Evolutionary conservation across 2,797 vertebrate genomes (phyloP), one percentile per base, ranked within the genome.

Genomic region (Syncerus caffer): DNA sequence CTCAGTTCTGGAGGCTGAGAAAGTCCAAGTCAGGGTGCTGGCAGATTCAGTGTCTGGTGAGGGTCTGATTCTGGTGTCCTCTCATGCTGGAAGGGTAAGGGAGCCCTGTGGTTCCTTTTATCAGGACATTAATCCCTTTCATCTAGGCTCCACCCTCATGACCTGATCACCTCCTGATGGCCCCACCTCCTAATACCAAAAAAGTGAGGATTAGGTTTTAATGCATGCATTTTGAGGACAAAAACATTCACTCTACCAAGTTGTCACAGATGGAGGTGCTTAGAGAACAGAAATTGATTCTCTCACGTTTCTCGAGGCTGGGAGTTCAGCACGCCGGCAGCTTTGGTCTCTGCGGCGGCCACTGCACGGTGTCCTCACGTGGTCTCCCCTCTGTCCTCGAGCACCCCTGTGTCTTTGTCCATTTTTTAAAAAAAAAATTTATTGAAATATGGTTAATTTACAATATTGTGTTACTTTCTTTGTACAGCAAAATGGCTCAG

Each of bases 281-380:
- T 42, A 74, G 11, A 74, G 67, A 25, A 74, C 38, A 74, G 11
- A 74, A 74, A 7, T 42, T 6, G 2, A 27, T 58, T 58, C 12
- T 58, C 57, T 58, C 11, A 58, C 25, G 12, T 4, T 25, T 58
- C 57, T 58, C 0, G 11, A 58, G 57, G 57, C 57, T 58, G 25
- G 25, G 27, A 58, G 58, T 60, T 60, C 58, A 60, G 12, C 11
- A 4, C 6, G 2, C 6, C 27, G 58, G 27, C 58, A 60, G 58
- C 11, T 29, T 29, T 60, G 27, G 25, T 14, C 27, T 60, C 27
- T 60, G 27, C 12, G 27, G 58, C 4, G 13, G 27, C 12, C 12
- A 12, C 25, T 57, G 5, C 4, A 0, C 5, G 0, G 57, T 27
- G 57, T 60, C 25, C 57, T 60, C 58, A 60, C 5, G 1, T 1